Conservation (phyloP, 2,797 vertebrate species). For the Todus mexicanus region DNA sequence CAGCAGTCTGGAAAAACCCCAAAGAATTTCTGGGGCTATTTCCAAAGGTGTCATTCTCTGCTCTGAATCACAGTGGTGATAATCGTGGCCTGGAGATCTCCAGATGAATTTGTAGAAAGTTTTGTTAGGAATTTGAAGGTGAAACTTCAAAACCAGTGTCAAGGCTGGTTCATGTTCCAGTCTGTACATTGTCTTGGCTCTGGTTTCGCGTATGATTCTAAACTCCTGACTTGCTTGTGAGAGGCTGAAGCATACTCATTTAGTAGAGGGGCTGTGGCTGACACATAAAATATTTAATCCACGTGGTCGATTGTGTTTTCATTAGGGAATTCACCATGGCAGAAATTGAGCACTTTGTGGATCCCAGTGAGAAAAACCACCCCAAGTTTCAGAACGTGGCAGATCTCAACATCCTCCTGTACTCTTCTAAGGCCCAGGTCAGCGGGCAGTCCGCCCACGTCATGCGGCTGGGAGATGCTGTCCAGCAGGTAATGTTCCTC, state of each 20-base stretch:
- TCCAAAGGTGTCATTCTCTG: background rate
- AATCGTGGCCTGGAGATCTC: background rate
- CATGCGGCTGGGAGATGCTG: conserved; percentile 92
- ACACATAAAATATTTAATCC: background rate
- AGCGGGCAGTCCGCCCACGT: conserved; percentile 92
- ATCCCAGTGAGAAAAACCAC: conserved; percentile 92
- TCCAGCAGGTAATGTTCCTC: conserved; percentile 85
- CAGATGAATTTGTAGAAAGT: background rate
- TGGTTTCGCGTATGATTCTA: background rate
- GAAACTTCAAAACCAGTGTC: background rate
- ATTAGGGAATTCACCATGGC: conserved; percentile 98
- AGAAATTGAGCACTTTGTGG: conserved; percentile 99
- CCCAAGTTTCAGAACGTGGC: conserved; percentile 91
- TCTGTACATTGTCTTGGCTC: background rate
- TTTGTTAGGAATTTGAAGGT: background rate
- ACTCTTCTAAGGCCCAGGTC: conserved; percentile 95
- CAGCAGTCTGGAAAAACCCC: background rate
- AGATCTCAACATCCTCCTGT: conserved; percentile 86
- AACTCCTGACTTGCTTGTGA: background rate
- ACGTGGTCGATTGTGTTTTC: background rate
- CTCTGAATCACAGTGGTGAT: background rate
- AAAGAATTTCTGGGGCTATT: background rate
- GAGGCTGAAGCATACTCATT: background rate
- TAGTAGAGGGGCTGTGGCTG: background rate
- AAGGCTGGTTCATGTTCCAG: background rate